These are phyloP conservation scores for Apogon talboti DNA, from an alignment of 2,797 vertebrate species.

Conservation along the genomic window DNA sequence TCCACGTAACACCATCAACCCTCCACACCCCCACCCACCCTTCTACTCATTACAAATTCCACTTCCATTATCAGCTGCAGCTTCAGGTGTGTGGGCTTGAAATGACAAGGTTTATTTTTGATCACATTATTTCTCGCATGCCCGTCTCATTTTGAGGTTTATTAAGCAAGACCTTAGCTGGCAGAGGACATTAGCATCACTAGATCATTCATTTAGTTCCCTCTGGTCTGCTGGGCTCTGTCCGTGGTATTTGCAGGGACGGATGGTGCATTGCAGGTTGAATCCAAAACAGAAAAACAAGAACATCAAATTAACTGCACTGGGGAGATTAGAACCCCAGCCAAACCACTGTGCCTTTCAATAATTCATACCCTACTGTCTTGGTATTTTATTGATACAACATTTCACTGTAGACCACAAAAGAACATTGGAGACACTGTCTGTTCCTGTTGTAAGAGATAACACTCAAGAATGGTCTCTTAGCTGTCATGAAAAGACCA, in stretches of 20 bases:
- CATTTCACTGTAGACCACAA: constrained; percentile 70
- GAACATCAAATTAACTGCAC: constrained; percentile 76
- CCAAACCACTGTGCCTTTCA: constrained; percentile 63
- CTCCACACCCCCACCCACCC: neutral
- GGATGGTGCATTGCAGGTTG: constrained; percentile 77
- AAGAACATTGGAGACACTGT: constrained; percentile 38
- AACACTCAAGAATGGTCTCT: constrained; percentile 47
- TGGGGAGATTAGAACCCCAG: constrained; percentile 68
- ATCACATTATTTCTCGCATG: constrained; percentile 68
- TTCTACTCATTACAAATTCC: constrained; percentile 55
- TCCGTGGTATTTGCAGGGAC: constrained; percentile 54
- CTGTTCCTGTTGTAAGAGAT: constrained; percentile 60
- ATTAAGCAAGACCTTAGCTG: constrained; percentile 75
- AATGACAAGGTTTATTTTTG: constrained; percentile 68
- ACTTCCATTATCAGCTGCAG: constrained; percentile 63
- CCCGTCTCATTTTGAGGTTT: constrained; percentile 70
- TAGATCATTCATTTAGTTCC: constrained; percentile 68
- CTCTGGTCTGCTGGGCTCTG: constrained; percentile 42
- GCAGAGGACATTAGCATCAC: constrained; percentile 73
- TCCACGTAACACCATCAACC: neutral
- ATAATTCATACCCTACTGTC: constrained; percentile 76
- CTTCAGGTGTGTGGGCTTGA: constrained; percentile 75
- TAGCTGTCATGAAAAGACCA: constrained; percentile 55
- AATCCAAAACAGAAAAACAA: constrained; percentile 68
- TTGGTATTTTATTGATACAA: constrained; percentile 74